A percentile compares a stretch with the other conserved stretches of the same genome.
Conservation (phyloP, 2,113 vertebrate genomes). For the Aplodontia rufa region DNA sequence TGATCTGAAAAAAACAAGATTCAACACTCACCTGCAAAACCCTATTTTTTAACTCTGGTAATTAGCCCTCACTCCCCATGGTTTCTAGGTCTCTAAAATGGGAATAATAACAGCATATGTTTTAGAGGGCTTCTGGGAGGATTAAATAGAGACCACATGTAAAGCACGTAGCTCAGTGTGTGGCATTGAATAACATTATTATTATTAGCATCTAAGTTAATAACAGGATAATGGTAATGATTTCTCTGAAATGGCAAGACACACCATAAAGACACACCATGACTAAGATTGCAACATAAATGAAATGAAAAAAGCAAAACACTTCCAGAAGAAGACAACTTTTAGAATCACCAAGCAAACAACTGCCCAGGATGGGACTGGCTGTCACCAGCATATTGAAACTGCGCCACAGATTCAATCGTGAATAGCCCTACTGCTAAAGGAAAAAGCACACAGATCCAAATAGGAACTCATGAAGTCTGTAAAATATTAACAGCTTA, state of each 20-base stretch:
- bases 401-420: constrained; percentile 61
- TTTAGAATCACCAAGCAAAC: constrained; percentile 58
- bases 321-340: constrained; percentile 17
- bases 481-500: constrained; percentile 89
- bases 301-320: constrained; percentile 34
- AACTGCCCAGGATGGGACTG: constrained; percentile 6
- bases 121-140: not conserved
- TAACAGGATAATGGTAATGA: not conserved
- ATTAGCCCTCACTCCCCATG: not conserved
- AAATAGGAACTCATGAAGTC: constrained; percentile 66
- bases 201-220: not conserved
- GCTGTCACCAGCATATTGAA: not conserved
- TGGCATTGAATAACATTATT: not conserved
- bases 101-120: not conserved
- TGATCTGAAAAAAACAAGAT: not conserved
- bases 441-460: constrained; percentile 21
- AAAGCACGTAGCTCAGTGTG: not conserved
- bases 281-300: not conserved
- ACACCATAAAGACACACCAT: not conserved
- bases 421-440: constrained; percentile 47
- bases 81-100: not conserved
- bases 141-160: not conserved
- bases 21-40: not conserved
- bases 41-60: not conserved
- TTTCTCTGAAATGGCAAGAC: constrained; percentile 1